These are phyloP conservation scores for Ochotona curzoniae DNA, from an alignment of 2,113 vertebrate genomes.

Conservation along the genomic window DNA sequence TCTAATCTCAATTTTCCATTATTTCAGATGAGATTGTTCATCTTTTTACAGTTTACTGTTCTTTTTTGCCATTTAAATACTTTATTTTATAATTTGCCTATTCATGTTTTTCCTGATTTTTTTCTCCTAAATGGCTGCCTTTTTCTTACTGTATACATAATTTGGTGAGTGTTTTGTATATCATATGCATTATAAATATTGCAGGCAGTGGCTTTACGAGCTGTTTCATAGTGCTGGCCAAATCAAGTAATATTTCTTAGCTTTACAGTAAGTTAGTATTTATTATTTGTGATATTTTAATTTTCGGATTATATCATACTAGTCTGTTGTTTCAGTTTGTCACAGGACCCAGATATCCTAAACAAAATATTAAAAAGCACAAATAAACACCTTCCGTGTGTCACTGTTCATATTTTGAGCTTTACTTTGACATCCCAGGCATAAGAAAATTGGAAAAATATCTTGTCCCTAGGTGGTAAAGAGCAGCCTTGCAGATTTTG, in stretches of 20 bases:
- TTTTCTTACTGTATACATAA: background rate
- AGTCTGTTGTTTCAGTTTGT: background rate
- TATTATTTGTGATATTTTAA: background rate
- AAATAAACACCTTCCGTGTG: background rate
- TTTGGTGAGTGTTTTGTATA: background rate
- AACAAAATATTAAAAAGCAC: background rate
- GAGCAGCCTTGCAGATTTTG: background rate
- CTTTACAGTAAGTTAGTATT: background rate
- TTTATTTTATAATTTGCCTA: background rate
- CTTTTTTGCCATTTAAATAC: background rate
- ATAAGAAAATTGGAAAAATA: background rate
- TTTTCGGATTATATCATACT: background rate
- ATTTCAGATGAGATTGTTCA: background rate
- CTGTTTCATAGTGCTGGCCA: too few species aligned
- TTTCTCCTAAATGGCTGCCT: background rate
- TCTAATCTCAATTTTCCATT: conserved; percentile 26
- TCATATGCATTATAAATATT: background rate
- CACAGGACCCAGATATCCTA: background rate
- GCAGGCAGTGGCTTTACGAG: too few species aligned
- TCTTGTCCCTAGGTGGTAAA: background rate
- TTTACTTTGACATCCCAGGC: background rate
- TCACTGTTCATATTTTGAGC: background rate
- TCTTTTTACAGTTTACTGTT: background rate
- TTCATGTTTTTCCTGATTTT: background rate
- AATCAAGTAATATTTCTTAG: background rate